Conservation (phyloP, 2,797 vertebrate genomes). For the Geotria australis region DNA sequence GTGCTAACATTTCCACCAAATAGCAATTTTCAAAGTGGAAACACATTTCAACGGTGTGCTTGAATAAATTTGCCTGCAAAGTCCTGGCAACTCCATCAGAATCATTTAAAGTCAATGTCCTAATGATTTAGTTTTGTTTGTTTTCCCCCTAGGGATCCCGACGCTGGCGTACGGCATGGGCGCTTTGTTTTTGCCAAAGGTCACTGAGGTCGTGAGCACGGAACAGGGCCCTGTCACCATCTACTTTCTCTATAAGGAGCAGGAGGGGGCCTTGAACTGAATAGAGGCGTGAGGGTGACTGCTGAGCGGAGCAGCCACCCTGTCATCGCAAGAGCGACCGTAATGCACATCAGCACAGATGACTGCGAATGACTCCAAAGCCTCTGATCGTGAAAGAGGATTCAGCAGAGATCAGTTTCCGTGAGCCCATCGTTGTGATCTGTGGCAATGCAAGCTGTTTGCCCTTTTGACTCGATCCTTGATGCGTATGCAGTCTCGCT, state of each 20-base stretch:
- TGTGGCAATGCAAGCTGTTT: no score
- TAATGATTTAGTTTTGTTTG: no score
- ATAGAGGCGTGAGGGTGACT: background rate
- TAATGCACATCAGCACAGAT: conserved; percentile 12
- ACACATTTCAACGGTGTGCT: no score
- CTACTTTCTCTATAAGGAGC: conserved; percentile 91
- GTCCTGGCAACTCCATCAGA: no score
- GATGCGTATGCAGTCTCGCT: no score
- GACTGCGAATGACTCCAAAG: conserved; percentile 8
- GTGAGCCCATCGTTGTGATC: no score
- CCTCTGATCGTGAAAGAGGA: conserved; percentile 9
- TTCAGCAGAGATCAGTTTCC: no score
- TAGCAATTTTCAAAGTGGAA: no score
- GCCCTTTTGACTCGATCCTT: no score
- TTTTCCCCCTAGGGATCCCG: conserved; percentile 34
- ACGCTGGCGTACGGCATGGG: conserved; percentile 69
- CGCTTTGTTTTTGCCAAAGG: conserved; percentile 63
- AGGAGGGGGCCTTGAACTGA: conserved; percentile 42
- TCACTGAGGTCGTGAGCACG: conserved; percentile 59
- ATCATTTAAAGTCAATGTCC: no score
- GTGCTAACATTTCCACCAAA: no score
- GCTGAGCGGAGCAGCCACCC: conserved; percentile 6
- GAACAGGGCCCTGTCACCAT: conserved; percentile 46
- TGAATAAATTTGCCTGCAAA: no score
- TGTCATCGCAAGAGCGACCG: conserved; percentile 7